Conservation (phyloP, 1,140 invertebrate species). For the Drosophila subobscura region DNA sequence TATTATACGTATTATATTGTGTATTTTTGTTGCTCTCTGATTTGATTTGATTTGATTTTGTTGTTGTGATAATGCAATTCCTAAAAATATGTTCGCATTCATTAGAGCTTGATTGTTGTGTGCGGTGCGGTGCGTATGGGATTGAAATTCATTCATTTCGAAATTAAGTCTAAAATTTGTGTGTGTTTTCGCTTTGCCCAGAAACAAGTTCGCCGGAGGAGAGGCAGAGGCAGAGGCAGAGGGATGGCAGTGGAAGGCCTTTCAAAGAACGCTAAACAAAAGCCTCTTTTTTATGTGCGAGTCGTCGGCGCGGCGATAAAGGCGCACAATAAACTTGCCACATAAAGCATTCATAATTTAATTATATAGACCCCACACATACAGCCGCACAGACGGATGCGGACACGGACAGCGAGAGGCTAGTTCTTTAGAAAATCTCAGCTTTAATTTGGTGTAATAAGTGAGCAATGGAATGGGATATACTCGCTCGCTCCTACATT, state of each 20-base stretch:
- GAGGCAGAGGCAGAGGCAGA: no score
- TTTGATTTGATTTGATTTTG: slow-evolving; percentile 19
- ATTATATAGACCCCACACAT: slow-evolving; percentile 68
- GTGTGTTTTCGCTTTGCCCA: slow-evolving; percentile 43
- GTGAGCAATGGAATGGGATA: slow-evolving; percentile 41
- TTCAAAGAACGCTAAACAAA: slow-evolving; percentile 69
- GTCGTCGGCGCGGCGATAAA: slow-evolving; percentile 53
- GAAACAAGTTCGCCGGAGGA: slow-evolving; percentile 58
- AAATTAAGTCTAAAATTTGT: slow-evolving; percentile 63
- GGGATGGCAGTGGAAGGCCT: slow-evolving; percentile 26
- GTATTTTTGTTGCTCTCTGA: background rate
- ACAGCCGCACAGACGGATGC: background rate
- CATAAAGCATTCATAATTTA: slow-evolving; percentile 82
- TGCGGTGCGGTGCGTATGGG: slow-evolving; percentile 36
- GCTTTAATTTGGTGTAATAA: slow-evolving; percentile 74
- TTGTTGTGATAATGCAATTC: slow-evolving; percentile 42
- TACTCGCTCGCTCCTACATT: background rate
- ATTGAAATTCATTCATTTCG: slow-evolving; percentile 60
- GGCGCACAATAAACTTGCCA: slow-evolving; percentile 71
- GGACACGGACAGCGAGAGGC: slow-evolving; percentile 19
- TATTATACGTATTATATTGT: slow-evolving; percentile 51
- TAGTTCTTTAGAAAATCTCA: slow-evolving; percentile 71
- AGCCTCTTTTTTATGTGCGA: slow-evolving; percentile 53
- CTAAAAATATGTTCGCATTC: slow-evolving; percentile 66
- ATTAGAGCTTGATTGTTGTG: slow-evolving; percentile 69